Conservation (phyloP, 2,888 invertebrate species). For the Linnaemya vulpina region DNA sequence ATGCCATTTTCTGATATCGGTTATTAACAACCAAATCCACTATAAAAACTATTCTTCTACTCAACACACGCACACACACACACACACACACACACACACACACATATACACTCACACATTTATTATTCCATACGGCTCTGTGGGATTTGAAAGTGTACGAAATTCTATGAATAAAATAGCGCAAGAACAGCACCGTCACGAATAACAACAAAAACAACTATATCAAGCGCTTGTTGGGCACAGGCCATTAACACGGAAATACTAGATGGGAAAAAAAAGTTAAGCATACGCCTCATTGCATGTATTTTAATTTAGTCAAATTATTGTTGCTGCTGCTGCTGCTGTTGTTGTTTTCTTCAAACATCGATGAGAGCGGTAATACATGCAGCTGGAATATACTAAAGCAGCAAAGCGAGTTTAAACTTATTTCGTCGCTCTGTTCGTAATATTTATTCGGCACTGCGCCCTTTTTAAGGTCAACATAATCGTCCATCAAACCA, state of each 20-base stretch:
- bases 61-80: too few relatives aligned
- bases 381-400: too few relatives aligned
- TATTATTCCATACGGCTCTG: too few relatives aligned
- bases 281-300: constrained; percentile 78
- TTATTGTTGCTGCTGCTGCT: not conserved
- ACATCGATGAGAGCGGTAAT: too few relatives aligned
- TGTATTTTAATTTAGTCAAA: constrained; percentile 64
- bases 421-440: too few relatives aligned
- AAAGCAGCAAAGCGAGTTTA: too few relatives aligned
- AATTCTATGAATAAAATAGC: constrained; percentile 19
- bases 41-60: not conserved
- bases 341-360: too few relatives aligned
- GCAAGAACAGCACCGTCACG: not conserved
- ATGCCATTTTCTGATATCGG: constrained; percentile 52
- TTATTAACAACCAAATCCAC: constrained; percentile 46
- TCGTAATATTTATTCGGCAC: too few relatives aligned
- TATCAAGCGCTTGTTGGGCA: constrained; percentile 37
- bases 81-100: too few relatives aligned
- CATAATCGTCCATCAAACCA: too few relatives aligned
- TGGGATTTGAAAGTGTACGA: not conserved
- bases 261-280: constrained; percentile 74
- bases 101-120: too few relatives aligned
- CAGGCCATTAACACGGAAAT: constrained; percentile 76
- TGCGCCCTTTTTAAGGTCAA: too few relatives aligned
- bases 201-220: not conserved